Conservation (phyloP, 2,888 invertebrate species). For the Cheilosia impressa region DNA sequence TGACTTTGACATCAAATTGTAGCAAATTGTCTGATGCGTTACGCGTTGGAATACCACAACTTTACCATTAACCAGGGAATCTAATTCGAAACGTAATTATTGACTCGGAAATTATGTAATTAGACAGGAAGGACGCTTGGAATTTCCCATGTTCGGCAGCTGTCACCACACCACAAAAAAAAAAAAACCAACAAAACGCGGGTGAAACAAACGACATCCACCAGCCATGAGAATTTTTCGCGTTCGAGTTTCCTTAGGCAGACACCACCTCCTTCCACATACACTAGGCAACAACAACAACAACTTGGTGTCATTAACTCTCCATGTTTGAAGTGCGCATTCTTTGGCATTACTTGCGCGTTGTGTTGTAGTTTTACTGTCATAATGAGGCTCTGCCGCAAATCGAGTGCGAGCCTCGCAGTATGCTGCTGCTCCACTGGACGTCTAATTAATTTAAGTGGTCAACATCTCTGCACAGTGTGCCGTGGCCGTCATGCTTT, state of each 20-base stretch:
- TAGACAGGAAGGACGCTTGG: constrained; percentile 27
- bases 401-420: constrained; percentile 36
- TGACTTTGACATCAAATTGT: neutral
- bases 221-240: constrained; percentile 17
- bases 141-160: constrained; percentile 35
- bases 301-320: constrained; percentile 32
- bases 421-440: constrained; percentile 18
- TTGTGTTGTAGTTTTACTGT: constrained; percentile 56
- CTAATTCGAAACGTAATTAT: constrained; percentile 41
- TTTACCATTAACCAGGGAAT: constrained; percentile 21
- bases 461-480: constrained; percentile 25
- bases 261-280: constrained; percentile 1
- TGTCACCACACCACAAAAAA: constrained; percentile 27
- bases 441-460: constrained; percentile 72
- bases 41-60: neutral
- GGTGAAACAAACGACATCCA: constrained; percentile 21
- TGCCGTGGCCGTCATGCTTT: constrained; percentile 41
- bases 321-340: constrained; percentile 42
- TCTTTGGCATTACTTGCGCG: constrained; percentile 49
- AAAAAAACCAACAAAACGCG: neutral
- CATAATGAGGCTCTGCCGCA: constrained; percentile 60
- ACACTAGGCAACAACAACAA: neutral
- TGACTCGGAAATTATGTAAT: constrained; percentile 51
- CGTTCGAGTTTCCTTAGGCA: constrained; percentile 33
- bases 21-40: neutral